Conservation (phyloP, 2,797 vertebrate species). For the Falco columbarius region DNA sequence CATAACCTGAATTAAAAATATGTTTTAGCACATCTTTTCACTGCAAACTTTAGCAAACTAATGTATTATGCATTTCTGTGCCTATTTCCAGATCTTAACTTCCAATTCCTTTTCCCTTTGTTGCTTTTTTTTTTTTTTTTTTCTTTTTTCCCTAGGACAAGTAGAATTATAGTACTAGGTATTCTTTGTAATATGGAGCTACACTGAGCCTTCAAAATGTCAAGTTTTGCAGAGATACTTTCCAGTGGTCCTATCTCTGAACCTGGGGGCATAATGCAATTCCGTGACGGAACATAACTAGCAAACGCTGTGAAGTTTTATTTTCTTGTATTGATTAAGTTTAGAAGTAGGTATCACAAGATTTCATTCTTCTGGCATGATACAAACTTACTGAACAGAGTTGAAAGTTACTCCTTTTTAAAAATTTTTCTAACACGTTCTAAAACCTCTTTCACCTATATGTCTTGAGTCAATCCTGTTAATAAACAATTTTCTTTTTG, state of each 20-base stretch:
- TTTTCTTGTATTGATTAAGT: background rate
- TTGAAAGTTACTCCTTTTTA: fast-evolving
- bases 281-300: background rate
- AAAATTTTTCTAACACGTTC: background rate
- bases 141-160: background rate
- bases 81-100: background rate
- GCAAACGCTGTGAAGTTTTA: background rate
- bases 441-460: background rate
- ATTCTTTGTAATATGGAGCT: background rate
- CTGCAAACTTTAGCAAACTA: background rate
- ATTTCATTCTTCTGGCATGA: background rate
- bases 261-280: background rate
- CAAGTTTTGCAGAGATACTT: background rate
- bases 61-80: background rate
- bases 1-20: background rate
- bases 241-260: background rate
- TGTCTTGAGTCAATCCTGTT: background rate
- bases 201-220: background rate
- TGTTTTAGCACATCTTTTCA: background rate
- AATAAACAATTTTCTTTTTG: background rate
- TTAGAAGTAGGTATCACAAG: background rate
- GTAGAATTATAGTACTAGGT: background rate
- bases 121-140: background rate
- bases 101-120: background rate
- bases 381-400: background rate